These are phyloP conservation scores for Dendrocincla fuliginosa DNA, from an alignment of 2,797 vertebrate species.

Conservation along the genomic window DNA sequence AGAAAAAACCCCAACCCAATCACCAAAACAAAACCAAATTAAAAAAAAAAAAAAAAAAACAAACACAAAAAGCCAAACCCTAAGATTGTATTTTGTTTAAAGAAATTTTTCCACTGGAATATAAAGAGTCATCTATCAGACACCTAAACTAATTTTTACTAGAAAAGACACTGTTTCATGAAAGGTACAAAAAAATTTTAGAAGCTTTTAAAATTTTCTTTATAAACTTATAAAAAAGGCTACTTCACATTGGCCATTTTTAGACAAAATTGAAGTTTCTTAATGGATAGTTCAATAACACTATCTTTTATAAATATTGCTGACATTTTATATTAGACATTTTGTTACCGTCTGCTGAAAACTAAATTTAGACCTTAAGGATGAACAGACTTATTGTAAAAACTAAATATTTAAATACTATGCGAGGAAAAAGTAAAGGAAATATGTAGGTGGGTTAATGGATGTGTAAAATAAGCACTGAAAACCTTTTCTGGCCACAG, in stretches of 20 bases:
- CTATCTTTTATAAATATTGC: background rate
- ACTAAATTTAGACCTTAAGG: background rate
- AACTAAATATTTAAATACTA: background rate
- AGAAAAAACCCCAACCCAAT: background rate
- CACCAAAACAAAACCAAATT: background rate
- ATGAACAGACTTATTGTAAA: background rate
- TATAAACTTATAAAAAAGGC: background rate
- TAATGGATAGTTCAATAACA: background rate
- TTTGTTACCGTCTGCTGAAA: background rate
- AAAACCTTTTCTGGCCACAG: background rate
- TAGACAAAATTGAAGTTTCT: background rate
- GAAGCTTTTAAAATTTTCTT: background rate
- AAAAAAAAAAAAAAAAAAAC: background rate
- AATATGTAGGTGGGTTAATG: background rate
- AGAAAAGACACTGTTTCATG: background rate
- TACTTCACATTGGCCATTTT: background rate
- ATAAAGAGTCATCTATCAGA: slow-evolving; percentile 17
- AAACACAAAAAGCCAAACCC: accelerated
- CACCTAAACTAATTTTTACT: background rate
- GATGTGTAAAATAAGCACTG: background rate
- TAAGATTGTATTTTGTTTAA: background rate
- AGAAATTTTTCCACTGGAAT: background rate
- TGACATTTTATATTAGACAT: background rate
- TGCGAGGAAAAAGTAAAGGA: background rate
- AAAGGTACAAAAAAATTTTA: background rate